Evolutionary conservation across 64 coral and sea anemone species (phyloP), one percentile per base, ranked within the genome.

Genomic region (Montipora efflorescens): DNA sequence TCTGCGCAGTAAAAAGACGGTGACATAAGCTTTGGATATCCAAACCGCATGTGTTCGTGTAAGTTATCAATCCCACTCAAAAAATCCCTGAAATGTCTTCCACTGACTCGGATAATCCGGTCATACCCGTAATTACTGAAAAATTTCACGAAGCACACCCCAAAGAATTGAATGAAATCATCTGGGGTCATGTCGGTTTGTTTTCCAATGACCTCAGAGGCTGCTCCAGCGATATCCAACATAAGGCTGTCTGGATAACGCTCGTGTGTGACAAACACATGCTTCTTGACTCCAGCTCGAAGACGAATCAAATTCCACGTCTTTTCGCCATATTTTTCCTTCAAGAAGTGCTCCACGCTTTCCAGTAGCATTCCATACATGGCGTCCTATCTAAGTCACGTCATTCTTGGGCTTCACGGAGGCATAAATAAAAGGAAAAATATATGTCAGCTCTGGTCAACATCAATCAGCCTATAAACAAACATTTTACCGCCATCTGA

Each of bases 331-430:
- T 98, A 95, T 48, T 90, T 94, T 61, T 98, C 96, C 59, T 87
- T 88, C 0, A 98, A 43, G 23, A 91, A 98, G 43, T 98, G 96
- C 13, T 95, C 83, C 8, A 98, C 91, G 21, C 96, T 98, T 70
- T 98, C 96, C 50, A 98, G 28, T 25, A 98, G 59, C 96, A 98
- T 98, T n/a, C 96, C 96, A 75, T 98, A 98, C 96, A 98, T 98
- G 18, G 14, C 88, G 78, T 51, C 4, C 49, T 19, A 71, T 50
- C 46, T 50, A 14, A 4, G 36, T 11, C 11, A 57, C 4, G 1
- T 22, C 82, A 86, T 86, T 66, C 48, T 48, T 49, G 76, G 68
- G 19, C 82, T 86, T 59, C 66, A 71, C 11, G 61, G 9, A 64
- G 46, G 46, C 36, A 49, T 20, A 4, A 50, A 71, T 10, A 69